These are phyloP conservation scores for Sebastes matsubarae DNA, from an alignment of 2,797 vertebrate species.

Conservation along the genomic window DNA sequence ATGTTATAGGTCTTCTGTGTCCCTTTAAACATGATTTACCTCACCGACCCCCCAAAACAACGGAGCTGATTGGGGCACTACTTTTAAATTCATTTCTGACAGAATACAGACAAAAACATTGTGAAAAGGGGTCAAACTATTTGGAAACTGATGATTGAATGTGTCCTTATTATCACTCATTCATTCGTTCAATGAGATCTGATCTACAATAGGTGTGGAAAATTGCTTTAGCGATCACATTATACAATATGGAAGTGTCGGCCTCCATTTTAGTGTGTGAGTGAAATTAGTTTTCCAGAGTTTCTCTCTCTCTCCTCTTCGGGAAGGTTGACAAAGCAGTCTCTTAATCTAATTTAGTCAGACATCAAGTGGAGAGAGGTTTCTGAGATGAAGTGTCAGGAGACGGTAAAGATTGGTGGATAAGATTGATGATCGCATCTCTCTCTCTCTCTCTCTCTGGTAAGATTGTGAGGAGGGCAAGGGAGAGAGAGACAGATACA, in stretches of 20 bases:
- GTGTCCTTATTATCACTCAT: neutral
- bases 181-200: slow-evolving; percentile 1
- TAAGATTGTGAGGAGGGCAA: slow-evolving; percentile 9
- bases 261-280: slow-evolving; percentile 42
- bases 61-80: neutral
- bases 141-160: neutral
- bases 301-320: slow-evolving; percentile 32
- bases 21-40: neutral
- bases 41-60: neutral
- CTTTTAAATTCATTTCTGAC: neutral
- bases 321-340: slow-evolving; percentile 58
- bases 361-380: slow-evolving; percentile 48
- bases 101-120: neutral
- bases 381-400: slow-evolving; percentile 60
- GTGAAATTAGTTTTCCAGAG: slow-evolving; percentile 42
- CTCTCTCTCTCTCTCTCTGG: slow-evolving; percentile 9
- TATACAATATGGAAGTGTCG: slow-evolving; percentile 16
- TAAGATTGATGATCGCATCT: slow-evolving; percentile 53
- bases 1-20: neutral
- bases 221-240: slow-evolving; percentile 27
- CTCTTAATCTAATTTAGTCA: slow-evolving; percentile 66
- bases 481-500: slow-evolving; percentile 11
- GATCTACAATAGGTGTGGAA: slow-evolving; percentile 10
- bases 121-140: neutral
- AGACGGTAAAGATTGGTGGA: slow-evolving; percentile 52